Evolutionary conservation across 2,797 vertebrate genomes (phyloP), one percentile per base, ranked within the genome.

Genomic region (Sternarchorhynchus goeldii): DNA sequence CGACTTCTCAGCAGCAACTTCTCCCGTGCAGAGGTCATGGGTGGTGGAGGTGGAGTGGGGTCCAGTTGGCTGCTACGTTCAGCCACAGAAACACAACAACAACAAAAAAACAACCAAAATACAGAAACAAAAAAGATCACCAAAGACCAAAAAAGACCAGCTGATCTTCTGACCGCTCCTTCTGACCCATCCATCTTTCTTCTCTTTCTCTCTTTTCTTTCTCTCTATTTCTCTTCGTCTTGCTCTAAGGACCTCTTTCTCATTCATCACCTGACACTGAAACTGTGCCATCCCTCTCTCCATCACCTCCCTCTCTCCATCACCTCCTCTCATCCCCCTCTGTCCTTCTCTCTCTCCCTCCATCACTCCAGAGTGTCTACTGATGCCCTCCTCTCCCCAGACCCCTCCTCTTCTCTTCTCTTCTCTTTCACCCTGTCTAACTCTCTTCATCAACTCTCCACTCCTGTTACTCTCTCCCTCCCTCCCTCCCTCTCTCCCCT

Each of bases 201-300:
- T 3, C 6, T 78, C 81, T 79, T 83, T 75, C 82, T 78, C 81
- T 65, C 73, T 70, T 45, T 69, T 76, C 79, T 84, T 79, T 86
- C 81, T 82, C 82, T 86, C 86, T 87, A 88, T 87, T 81, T 83
- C 85, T 84, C 81, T 83, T 81, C 80, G 76, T 67, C 75, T 64
- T 62, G 63, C 81, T 85, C 25, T 25, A 25, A 25, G 25, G 25
- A 25, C 25, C 81, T 87, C 84, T 85, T 83, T 87, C 87, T 88
- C 88, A 25, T 88, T 72, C 25, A 25, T 25, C 25, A 25, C 25
- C 25, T 25, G 25, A 25, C 25, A 25, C 25, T 25, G 25, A 25
- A 25, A 25, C 25, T 25, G 1, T 25, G 65, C 60, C 65, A 59
- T 60, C 74, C 63, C 31, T 62, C 63, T 45, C 76, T 81, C 84